phyloP scores from a whole-genome alignment of 2,888 invertebrate genomes.

The Caenorhabditis sp. region DNA sequence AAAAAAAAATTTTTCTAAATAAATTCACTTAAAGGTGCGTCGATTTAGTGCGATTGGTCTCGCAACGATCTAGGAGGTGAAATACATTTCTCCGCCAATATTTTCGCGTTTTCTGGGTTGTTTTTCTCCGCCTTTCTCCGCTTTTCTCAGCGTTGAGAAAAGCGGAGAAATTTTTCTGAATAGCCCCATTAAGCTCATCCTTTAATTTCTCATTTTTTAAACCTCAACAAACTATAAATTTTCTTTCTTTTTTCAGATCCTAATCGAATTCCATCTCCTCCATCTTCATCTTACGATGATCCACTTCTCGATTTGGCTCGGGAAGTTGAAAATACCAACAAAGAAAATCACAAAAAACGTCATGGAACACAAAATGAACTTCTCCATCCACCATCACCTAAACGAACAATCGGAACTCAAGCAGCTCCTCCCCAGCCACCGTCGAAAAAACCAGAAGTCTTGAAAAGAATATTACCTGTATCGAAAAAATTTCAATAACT shows the following conservation, averaged over 20 bases:
- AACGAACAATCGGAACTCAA: slow-evolving; percentile 22
- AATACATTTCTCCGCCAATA: too few relatives aligned
- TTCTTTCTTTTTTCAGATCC: slow-evolving; percentile 3
- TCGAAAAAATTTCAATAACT: background rate
- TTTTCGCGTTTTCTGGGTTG: too few relatives aligned
- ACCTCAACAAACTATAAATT: background rate
- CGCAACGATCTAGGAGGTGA: too few relatives aligned
- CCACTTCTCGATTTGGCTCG: slow-evolving; percentile 6
- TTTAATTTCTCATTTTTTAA: too few relatives aligned
- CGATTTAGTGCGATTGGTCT: too few relatives aligned
- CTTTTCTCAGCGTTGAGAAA: too few relatives aligned
- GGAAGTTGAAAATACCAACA: background rate
- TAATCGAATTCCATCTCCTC: slow-evolving; percentile 4
- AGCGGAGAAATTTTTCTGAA: too few relatives aligned
- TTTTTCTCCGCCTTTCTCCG: too few relatives aligned
- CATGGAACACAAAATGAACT: slow-evolving; percentile 5
- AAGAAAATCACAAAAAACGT: slow-evolving; percentile 6
- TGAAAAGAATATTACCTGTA: background rate
- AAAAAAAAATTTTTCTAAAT: too few relatives aligned
- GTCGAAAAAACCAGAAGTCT: background rate
- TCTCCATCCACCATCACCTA: slow-evolving; percentile 16
- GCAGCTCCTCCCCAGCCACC: background rate
- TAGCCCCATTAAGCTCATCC: too few relatives aligned
- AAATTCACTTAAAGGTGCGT: too few relatives aligned
- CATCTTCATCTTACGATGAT: background rate